Conservation (phyloP, 2,888 invertebrate genomes). For the Dichetophora obliterata region DNA sequence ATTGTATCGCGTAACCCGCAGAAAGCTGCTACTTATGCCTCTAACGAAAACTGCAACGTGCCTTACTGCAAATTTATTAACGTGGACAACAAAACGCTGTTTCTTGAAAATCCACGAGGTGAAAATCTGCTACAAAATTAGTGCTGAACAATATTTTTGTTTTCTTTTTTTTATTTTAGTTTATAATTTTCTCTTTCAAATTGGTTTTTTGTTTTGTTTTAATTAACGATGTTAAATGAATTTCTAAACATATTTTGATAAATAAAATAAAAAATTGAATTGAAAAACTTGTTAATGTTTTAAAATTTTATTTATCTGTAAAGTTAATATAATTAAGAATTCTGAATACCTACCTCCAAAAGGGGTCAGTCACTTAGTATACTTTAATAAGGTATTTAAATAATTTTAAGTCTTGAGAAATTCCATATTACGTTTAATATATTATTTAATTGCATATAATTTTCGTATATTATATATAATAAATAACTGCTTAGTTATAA, state of each 20-base stretch:
- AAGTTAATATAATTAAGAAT: no score
- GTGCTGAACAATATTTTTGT: not conserved
- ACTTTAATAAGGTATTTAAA: no score
- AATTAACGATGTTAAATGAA: not conserved
- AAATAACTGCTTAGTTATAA: no score
- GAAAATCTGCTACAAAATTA: not conserved
- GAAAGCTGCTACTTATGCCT: conserved; percentile 35
- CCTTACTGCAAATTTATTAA: conserved; percentile 59
- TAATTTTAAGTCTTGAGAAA: no score
- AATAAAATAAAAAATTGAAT: no score
- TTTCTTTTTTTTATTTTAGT: not conserved
- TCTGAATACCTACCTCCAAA: no score
- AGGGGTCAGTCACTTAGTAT: no score
- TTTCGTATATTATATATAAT: no score
- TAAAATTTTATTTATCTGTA: no score
- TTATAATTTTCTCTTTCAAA: not conserved
- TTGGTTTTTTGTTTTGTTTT: not conserved
- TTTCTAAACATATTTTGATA: not conserved
- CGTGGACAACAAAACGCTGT: conserved; percentile 52
- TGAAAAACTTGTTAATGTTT: no score
- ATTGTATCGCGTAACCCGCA: conserved; percentile 53
- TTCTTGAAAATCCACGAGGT: conserved; percentile 60
- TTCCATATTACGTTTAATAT: no score
- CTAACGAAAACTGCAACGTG: conserved; percentile 43
- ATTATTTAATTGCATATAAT: no score